These are phyloP conservation scores for Megastigmus dorsalis DNA, from an alignment of 2,888 invertebrate species.

Conservation along the genomic window DNA sequence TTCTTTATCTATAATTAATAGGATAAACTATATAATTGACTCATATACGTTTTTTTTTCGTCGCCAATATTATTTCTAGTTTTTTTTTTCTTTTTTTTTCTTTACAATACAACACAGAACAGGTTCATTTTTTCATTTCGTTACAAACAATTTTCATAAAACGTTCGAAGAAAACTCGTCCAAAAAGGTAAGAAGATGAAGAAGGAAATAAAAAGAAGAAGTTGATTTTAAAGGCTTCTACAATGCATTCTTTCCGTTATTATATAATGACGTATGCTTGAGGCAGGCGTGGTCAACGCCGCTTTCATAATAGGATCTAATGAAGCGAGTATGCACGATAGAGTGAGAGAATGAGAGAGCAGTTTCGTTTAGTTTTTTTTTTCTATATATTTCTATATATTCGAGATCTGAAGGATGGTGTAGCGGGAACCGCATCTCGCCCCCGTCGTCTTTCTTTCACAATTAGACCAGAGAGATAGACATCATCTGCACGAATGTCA, in stretches of 20 bases:
- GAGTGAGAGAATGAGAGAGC: slow-evolving; percentile 49
- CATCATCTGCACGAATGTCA: neutral
- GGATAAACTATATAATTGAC: slow-evolving; percentile 53
- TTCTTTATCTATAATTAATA: slow-evolving; percentile 40
- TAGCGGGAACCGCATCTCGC: slow-evolving; percentile 74
- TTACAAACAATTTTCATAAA: slow-evolving; percentile 48
- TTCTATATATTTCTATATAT: no score
- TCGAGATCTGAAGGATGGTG: slow-evolving; percentile 64
- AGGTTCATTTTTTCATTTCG: slow-evolving; percentile 18
- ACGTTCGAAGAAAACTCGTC: slow-evolving; percentile 35
- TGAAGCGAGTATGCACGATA: slow-evolving; percentile 43
- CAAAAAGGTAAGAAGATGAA: no score
- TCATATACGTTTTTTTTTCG: no score
- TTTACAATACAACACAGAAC: slow-evolving; percentile 51
- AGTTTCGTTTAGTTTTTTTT: slow-evolving; percentile 33
- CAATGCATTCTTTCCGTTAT: slow-evolving; percentile 40
- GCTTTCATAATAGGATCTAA: slow-evolving; percentile 27
- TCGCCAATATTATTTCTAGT: slow-evolving; percentile 46
- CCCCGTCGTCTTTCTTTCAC: slow-evolving; percentile 58
- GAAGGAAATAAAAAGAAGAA: no score
- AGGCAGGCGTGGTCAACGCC: slow-evolving; percentile 24
- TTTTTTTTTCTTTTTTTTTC: slow-evolving; percentile 41
- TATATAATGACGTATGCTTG: slow-evolving; percentile 27
- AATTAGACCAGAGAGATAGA: slow-evolving; percentile 26
- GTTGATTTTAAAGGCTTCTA: slow-evolving; percentile 53